Conservation (phyloP, 2,888 invertebrate species). For the Andrena praecox region DNA sequence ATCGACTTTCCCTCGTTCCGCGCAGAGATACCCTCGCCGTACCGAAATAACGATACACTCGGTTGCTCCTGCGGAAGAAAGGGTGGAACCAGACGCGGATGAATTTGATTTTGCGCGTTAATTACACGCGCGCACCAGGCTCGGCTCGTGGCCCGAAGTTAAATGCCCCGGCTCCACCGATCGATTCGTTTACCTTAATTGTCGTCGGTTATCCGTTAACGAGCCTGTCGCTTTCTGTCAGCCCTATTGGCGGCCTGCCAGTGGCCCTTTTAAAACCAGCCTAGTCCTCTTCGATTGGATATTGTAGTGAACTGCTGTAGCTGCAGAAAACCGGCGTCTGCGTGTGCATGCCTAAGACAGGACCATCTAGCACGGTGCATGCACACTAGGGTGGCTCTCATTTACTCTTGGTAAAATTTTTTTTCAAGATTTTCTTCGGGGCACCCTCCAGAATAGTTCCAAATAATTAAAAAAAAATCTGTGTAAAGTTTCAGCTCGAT, state of each 20-base stretch:
- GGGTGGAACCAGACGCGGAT: not conserved
- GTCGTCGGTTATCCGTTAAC: conserved; percentile 73
- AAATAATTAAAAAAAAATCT: no score
- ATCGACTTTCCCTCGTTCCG: no score
- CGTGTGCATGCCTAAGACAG: conserved; percentile 38
- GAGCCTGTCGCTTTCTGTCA: conserved; percentile 69
- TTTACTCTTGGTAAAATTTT: no score
- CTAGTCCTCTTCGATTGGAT: conserved; percentile 74
- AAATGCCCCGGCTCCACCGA: conserved; percentile 63
- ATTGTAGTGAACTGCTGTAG: conserved; percentile 69
- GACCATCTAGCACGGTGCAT: not conserved
- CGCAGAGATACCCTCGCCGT: no score
- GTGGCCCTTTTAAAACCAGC: conserved; percentile 72
- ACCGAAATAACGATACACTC: not conserved
- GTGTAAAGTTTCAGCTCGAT: no score
- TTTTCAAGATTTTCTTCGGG: no score
- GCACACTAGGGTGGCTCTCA: no score
- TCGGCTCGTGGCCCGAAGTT: conserved; percentile 32
- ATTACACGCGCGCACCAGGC: conserved; percentile 39
- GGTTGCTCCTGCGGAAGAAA: not conserved
- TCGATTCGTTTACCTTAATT: conserved; percentile 77
- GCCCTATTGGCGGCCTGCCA: conserved; percentile 76
- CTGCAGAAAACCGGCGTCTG: conserved; percentile 50
- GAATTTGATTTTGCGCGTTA: conserved; percentile 52
- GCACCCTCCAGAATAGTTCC: no score